Evolutionary conservation across 2,888 invertebrate species (phyloP).

Genomic region (Polymixis lichenea): DNA sequence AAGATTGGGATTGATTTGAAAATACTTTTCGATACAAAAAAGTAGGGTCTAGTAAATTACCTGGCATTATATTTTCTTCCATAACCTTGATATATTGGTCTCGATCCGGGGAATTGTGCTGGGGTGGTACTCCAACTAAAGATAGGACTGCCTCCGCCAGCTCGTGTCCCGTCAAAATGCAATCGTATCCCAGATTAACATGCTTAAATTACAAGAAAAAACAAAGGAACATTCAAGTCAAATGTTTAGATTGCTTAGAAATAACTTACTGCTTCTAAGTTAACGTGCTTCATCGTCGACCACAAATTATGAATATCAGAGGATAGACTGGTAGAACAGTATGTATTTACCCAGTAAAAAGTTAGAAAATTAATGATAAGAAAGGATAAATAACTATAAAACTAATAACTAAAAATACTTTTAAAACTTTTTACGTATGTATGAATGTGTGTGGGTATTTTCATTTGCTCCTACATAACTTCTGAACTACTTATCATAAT

Average conservation of each 20-base stretch:
- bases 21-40: not conserved
- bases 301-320: not conserved
- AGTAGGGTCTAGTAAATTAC: slow-evolving; percentile 65
- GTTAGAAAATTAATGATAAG: not conserved
- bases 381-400: not conserved
- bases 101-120: slow-evolving; percentile 82
- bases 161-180: slow-evolving; percentile 72
- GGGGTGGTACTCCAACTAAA: slow-evolving; percentile 82
- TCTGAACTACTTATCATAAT: too few species aligned
- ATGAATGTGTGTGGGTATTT: too few species aligned
- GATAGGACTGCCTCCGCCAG: slow-evolving; percentile 77
- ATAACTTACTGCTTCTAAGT: not conserved
- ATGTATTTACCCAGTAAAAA: not conserved
- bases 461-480: too few species aligned
- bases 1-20: not conserved
- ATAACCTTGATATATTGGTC: slow-evolving; percentile 73
- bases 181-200: slow-evolving; percentile 82
- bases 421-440: too few species aligned
- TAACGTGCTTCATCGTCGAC: not conserved
- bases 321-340: too few species aligned
- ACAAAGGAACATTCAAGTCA: not conserved
- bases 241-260: not conserved
- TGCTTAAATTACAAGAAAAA: slow-evolving; percentile 65
- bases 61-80: slow-evolving; percentile 76
- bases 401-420: too few species aligned